phyloP scores from a whole-genome alignment of 2,797 vertebrate species.

The Chlorospingus flavigularis region DNA sequence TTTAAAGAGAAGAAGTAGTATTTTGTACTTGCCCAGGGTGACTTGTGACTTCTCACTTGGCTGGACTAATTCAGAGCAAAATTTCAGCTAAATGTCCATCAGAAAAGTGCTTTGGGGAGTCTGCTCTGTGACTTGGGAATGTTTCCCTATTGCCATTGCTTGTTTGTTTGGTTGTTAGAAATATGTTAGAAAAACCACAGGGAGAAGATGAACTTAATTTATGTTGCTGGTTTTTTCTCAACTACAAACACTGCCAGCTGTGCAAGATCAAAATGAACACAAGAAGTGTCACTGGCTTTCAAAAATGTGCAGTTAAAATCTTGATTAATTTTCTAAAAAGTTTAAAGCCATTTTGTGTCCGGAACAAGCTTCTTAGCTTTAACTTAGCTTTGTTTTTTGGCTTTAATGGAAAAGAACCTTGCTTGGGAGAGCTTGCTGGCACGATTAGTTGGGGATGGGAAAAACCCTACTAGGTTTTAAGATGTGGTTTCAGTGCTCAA shows the following conservation, averaged over 20 bases:
- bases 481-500: neutral
- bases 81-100: neutral
- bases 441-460: neutral
- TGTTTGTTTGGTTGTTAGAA: neutral
- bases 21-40: neutral
- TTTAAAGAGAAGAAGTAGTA: neutral
- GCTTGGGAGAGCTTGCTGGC: neutral
- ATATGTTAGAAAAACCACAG: neutral
- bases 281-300: neutral
- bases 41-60: neutral
- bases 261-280: neutral
- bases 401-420: neutral
- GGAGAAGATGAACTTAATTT: neutral
- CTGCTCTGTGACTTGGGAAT: neutral
- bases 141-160: neutral
- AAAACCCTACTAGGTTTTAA: neutral
- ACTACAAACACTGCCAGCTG: neutral
- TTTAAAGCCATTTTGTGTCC: neutral
- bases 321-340: neutral
- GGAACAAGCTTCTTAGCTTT: neutral
- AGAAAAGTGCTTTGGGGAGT: neutral
- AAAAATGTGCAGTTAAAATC: neutral
- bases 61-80: neutral
- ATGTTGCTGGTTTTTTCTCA: neutral
- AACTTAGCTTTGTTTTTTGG: neutral